These are phyloP conservation scores for Sorex araneus DNA, from an alignment of 2,113 vertebrate species.

Conservation along the genomic window DNA sequence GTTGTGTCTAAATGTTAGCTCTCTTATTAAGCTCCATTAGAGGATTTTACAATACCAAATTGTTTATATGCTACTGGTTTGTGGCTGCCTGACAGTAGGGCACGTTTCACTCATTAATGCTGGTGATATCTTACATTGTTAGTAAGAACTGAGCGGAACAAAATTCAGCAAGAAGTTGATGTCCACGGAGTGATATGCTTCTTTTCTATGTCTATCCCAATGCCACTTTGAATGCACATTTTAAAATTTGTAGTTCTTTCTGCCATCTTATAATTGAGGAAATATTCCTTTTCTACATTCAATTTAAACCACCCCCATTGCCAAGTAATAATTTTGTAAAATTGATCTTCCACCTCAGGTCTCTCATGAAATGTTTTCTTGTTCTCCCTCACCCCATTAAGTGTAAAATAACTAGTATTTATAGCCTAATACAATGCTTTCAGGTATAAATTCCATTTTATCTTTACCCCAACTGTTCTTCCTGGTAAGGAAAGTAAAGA, in stretches of 20 bases:
- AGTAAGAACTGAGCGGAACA: not conserved
- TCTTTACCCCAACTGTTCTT: not conserved
- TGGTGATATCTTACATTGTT: not conserved
- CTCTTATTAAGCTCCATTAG: conserved; percentile 81
- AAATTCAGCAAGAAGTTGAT: conserved; percentile 30
- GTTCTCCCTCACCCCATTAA: conserved; percentile 6
- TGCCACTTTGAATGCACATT: conserved; percentile 5
- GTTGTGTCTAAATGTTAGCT: conserved; percentile 78
- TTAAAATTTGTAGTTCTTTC: conserved; percentile 8
- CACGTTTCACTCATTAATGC: conserved; percentile 72
- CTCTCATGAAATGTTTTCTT: conserved; percentile 64
- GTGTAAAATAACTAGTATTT: conserved; percentile 59
- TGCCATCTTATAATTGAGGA: not conserved
- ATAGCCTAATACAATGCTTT: conserved; percentile 18
- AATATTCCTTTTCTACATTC: conserved; percentile 61
- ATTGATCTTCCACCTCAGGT: conserved; percentile 57
- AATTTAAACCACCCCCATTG: conserved; percentile 16
- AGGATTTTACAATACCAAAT: conserved; percentile 73
- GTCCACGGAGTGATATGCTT: not conserved
- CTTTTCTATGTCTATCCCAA: rapidly evolving
- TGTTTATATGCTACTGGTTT: conserved; percentile 71
- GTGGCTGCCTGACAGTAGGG: conserved; percentile 56
- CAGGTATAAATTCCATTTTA: not conserved
- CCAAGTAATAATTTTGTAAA: conserved; percentile 24
- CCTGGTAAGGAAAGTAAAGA: not conserved